Conservation (phyloP, 2,888 invertebrate genomes). For the Polietes domitor region DNA sequence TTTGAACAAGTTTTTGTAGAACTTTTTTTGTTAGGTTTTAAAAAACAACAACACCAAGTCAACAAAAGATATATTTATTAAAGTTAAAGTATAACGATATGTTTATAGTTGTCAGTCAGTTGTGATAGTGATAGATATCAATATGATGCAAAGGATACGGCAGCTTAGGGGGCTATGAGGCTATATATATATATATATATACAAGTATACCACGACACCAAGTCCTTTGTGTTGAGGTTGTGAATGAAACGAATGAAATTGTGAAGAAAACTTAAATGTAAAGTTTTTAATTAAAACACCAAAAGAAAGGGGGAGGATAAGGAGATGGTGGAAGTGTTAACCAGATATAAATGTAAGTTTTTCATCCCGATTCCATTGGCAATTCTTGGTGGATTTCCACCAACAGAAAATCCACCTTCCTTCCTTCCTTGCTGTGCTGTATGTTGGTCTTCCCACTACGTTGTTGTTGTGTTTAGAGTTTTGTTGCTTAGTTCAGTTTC, state of each 20-base stretch:
- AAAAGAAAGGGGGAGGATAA: not conserved
- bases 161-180: too few relatives aligned
- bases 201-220: too few relatives aligned
- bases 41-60: conserved; percentile 19
- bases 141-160: not conserved
- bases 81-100: conserved; percentile 27
- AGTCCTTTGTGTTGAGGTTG: too few relatives aligned
- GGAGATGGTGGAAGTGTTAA: too few relatives aligned
- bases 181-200: too few relatives aligned
- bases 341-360: too few relatives aligned
- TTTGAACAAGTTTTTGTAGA: conserved; percentile 6
- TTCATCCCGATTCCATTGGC: too few relatives aligned
- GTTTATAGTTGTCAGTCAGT: conserved; percentile 28
- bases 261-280: not conserved
- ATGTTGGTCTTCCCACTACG: not conserved
- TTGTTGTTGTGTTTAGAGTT: not conserved
- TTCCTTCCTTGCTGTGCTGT: not conserved
- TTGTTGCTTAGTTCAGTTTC: not conserved
- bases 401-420: not conserved
- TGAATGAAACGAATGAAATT: too few relatives aligned
- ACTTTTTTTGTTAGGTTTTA: too few relatives aligned
- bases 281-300: not conserved
- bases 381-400: not conserved
- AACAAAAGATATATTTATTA: conserved; percentile 29
- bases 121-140: conserved; percentile 1